A percentile compares a stretch with the other conserved stretches of the same genome.
These are phyloP conservation scores for Cacatua alba DNA, from an alignment of 2,113 vertebrate genomes.

Conservation along the genomic window DNA sequence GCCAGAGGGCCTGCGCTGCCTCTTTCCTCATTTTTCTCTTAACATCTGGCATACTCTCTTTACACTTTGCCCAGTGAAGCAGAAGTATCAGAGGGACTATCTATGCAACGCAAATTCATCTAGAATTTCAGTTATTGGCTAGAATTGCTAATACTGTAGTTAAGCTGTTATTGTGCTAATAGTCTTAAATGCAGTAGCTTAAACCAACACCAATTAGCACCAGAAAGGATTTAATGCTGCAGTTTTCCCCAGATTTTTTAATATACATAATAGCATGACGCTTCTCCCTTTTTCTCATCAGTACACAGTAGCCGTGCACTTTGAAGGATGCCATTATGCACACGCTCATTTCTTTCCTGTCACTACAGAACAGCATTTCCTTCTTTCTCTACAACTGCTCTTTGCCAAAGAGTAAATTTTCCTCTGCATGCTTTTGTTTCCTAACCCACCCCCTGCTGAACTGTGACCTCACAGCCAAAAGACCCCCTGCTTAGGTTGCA, in stretches of 20 bases:
- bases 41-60: not conserved
- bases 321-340: not conserved
- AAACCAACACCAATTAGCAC: not conserved
- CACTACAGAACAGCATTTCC: not conserved
- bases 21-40: not conserved
- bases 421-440: not conserved
- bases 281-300: not conserved
- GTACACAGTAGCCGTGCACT: not conserved
- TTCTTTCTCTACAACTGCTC: not conserved
- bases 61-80: not conserved
- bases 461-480: not conserved
- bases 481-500: not conserved
- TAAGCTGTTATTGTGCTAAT: not conserved
- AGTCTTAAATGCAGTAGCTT: not conserved
- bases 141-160: not conserved
- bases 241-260: not conserved
- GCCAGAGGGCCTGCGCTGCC: not conserved
- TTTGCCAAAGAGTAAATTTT: not conserved
- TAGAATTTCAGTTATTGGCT: not conserved
- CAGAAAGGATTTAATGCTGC: not conserved
- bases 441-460: not conserved
- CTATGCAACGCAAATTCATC: rapidly evolving
- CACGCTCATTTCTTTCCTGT: not conserved
- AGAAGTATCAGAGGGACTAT: not conserved
- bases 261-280: not conserved